Base-by-base conservation (phyloP, 2,113 vertebrate species). In the Myotis yumanensis region DNA sequence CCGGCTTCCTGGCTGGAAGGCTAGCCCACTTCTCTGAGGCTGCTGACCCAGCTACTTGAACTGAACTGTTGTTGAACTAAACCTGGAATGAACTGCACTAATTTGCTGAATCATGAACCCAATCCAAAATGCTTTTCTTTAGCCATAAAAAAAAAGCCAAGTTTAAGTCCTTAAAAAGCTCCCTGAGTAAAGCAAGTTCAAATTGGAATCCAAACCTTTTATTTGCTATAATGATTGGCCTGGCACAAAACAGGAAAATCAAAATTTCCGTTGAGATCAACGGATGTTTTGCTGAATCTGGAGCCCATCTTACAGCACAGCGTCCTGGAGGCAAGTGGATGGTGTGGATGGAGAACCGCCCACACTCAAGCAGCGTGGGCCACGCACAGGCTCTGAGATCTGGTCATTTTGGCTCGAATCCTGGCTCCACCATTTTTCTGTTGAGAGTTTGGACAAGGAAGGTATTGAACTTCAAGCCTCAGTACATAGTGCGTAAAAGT, bases 41-140 rank as follows among this genome's bases (percentile, higher is more conserved):
- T 77, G 89, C 76, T 96, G 96, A 96, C 87, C 97, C 46, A 73
- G 83, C 75, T 72, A 12, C 93, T 95, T 30, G 54, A 92, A 69
- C 37, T 77, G 86, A 94, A 89, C 59, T 83, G 2, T 79, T 79
- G 46, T 80, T 83, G 83, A 86, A 83, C 71, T 71, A 84, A 81
- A 96, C 57, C 93, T 94, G 71, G 75, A 86, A 85, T 69, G 66
- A 76, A 59, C 46, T 48, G 35, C 2, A 35, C 17, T 59, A 1
- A 43, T 73, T 71, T 90, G 93, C 83, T 91, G 51, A 93, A 76
- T 96, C 90, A 88, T 79, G 95, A 82, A 32, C 28, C 25, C 52
- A 12, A 4, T 94, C 87, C 30, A 68, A 88, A 75, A 52, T 72
- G 48, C 83, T 93, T 84, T 94, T 72, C 32, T 75, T 89, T 72